Evolutionary conservation across 2,113 vertebrate species (phyloP), one percentile per base, ranked within the genome.

Genomic region (Paralichthys olivaceus): DNA sequence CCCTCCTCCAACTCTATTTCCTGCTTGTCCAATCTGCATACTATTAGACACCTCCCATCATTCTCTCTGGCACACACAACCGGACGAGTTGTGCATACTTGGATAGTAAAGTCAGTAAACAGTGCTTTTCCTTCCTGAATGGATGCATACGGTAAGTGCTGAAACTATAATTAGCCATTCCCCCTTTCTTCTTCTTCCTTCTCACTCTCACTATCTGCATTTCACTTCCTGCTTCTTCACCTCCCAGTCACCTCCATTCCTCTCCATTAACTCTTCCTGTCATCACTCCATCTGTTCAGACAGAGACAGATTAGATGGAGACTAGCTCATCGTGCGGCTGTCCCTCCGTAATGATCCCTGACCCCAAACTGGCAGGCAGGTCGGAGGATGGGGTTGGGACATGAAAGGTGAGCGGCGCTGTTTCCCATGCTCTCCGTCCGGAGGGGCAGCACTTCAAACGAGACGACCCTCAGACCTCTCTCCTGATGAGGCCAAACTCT

Each of bases 401-500:
- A 72, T 84, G 67, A 90, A 84, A 90, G 87, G 89, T 84, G 80
- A 88, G 62, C 54, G 34, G 45, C 51, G 63, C 76, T 23, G 61
- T 83, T 92, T 93, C 92, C 91, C 93, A 91, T 88, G 91, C 82
- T 86, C 89, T 80, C 70, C 37, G 57, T 84, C 85, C 75, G 49
- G 71, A 90, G 74, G 78, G 77, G 85, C 79, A 76, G 66, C 61
- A 89, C 87, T 86, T 93, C 82, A 93, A 93, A 91, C 81, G 6
- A 70, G 68, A 80, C 54, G 69, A 89, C 89, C 90, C 84, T 67
- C 81, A 80, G 85, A 86, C 79, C 80, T 75, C 75, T 75, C 71
- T 62, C 75, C 82, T 79, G 77, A 88, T 87, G 85, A 86, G 64
- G 89, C 72, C 72, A 72, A 75, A 87, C 80, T 85, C 58, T 84